Evolutionary conservation across 2,888 invertebrate species (phyloP), one percentile per base, ranked within the genome.

Genomic region (Siphlonurus alternatus): DNA sequence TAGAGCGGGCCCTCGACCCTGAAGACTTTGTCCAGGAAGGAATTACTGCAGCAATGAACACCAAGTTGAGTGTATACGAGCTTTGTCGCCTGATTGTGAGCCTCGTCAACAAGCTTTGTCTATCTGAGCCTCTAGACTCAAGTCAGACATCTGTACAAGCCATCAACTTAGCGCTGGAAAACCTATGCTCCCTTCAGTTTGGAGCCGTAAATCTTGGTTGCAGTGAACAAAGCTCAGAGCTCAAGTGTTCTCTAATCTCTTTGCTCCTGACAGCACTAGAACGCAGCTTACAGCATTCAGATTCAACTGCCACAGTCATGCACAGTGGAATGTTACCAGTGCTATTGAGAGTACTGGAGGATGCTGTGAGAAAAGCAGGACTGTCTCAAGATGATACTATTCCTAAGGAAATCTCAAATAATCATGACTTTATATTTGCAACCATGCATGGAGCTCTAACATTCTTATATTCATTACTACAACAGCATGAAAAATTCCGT

Each of bases 301-400:
- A 82, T 7, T 80, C 81, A 64, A 79, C 79, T 54, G 80, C 80
- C 63, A 73, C 74, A 1, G 74, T 83, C 2, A 81, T 83, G 59
- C 80, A 81, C 69, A 81, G 80, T 69, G 83, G 83, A 0, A 77
- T 82, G 24, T 69, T 84, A n/a, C 83, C 83, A 2, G 81, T 83
- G 80, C 76, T 83, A 56, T 73, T 84, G 7, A 74, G 81, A 66
- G 73, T 84, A 54, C 70, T 84, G 19, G 83, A 84, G 70, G 83
- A 83, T 65, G 79, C 79, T 1, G 74, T 77, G 62, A 70, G 71
- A 24, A 67, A 66, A 59, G 7, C 20, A n/a, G 18, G 15, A 51
- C 2, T n/a, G 10, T 24, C 24, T n/a, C 19, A 56, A n/a, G 56
- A 56, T 20, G 22, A 22, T 22, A 56, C 15, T 38, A 38, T 15